A percentile compares a stretch with the other conserved stretches of the same genome.
These are phyloP conservation scores for Cancer borealis DNA, from an alignment of 2,888 invertebrate species.

Conservation along the genomic window DNA sequence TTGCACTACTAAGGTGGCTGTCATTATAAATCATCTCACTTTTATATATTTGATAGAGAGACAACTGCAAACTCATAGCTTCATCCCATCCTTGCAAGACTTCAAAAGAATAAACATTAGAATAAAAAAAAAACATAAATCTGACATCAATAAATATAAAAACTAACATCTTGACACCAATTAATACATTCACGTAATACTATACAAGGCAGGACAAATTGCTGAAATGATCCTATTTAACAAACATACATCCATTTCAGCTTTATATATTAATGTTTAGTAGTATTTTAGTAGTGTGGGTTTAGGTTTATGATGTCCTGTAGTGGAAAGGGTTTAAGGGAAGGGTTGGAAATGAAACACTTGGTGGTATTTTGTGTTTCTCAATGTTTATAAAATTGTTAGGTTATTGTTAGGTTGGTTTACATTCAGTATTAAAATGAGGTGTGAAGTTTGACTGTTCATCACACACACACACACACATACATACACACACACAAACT, in stretches of 20 bases:
- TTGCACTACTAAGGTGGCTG: too few relatives aligned
- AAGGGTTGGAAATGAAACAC: constrained; percentile 13
- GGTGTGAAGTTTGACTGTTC: neutral
- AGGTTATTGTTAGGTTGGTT: neutral
- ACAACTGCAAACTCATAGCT: too few relatives aligned
- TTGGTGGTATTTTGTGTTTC: neutral
- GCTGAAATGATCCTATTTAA: too few relatives aligned
- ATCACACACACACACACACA: neutral
- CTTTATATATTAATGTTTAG: neutral
- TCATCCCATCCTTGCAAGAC: too few relatives aligned
- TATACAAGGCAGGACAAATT: too few relatives aligned
- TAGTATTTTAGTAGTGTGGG: neutral
- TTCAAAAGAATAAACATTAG: too few relatives aligned
- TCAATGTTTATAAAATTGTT: constrained; percentile 27
- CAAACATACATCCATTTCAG: neutral
- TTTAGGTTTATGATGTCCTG: neutral
- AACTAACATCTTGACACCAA: too few relatives aligned
- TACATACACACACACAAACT: neutral
- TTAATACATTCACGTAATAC: too few relatives aligned
- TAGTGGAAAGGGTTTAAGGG: neutral
- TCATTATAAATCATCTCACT: too few relatives aligned
- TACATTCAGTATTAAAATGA: constrained; percentile 33
- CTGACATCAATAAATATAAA: too few relatives aligned
- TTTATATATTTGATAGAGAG: too few relatives aligned
- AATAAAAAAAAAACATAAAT: too few relatives aligned